Conservation (phyloP, 2,888 invertebrate species). For the Perithous albicinctus region DNA sequence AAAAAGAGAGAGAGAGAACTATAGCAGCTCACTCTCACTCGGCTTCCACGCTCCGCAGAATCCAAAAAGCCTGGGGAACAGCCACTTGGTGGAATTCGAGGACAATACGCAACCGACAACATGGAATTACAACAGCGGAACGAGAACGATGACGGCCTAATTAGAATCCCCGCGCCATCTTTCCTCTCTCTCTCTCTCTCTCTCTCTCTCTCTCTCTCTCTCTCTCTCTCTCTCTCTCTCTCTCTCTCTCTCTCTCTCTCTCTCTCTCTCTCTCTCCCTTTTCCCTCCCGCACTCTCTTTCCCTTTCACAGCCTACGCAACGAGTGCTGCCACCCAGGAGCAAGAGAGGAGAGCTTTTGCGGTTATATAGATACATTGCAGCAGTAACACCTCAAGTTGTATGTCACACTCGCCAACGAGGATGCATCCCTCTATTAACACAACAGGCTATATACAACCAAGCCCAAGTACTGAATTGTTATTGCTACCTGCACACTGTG, state of each 20-base stretch:
- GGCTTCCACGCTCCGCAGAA: conserved; percentile 75
- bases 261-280: neutral
- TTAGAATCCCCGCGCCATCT: conserved; percentile 69
- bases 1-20: no score
- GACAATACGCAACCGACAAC: conserved; percentile 77
- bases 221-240: no score
- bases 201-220: neutral
- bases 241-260: neutral
- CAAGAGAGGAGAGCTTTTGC: conserved; percentile 32
- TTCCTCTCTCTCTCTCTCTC: conserved; percentile 1
- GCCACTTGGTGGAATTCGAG: conserved; percentile 80
- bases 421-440: conserved; percentile 62
- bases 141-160: conserved; percentile 77
- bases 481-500: conserved; percentile 17
- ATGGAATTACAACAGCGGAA: conserved; percentile 76
- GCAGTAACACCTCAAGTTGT: conserved; percentile 13
- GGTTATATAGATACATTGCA: conserved; percentile 7
- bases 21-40: conserved; percentile 8
- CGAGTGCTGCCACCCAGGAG: neutral
- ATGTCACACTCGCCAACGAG: conserved; percentile 49
- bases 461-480: conserved; percentile 24
- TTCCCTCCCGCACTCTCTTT: no score
- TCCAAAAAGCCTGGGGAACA: conserved; percentile 78
- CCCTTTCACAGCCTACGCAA: conserved; percentile 27
- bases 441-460: conserved; percentile 40